Percentiles rank a stretch among this genome's conserved stretches.
Conservation (phyloP, 2,113 vertebrate species). For the Xiphophorus hellerii region DNA sequence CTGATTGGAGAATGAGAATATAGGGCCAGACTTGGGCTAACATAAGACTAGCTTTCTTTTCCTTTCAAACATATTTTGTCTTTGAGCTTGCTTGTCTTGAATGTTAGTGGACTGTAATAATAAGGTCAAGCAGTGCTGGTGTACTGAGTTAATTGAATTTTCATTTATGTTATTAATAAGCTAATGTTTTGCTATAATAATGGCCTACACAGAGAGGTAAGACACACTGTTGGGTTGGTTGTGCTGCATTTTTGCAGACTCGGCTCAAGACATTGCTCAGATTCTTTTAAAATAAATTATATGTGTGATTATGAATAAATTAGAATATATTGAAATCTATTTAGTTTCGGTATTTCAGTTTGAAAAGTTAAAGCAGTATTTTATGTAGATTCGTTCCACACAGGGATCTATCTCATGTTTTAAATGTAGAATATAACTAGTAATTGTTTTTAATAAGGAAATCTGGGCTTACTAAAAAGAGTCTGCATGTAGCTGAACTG, state of each 20-base stretch:
- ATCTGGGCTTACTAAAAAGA: neutral
- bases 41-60: slow-evolving; percentile 44
- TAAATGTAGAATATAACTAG: too few relatives aligned
- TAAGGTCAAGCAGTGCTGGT: neutral
- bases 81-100: slow-evolving; percentile 7
- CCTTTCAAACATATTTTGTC: slow-evolving; percentile 41
- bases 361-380: too few relatives aligned
- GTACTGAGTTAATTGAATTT: neutral
- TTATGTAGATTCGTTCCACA: too few relatives aligned
- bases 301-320: slow-evolving; percentile 39
- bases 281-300: slow-evolving; percentile 32
- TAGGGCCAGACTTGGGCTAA: slow-evolving; percentile 39
- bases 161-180: slow-evolving; percentile 3
- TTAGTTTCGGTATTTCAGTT: too few relatives aligned
- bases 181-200: neutral
- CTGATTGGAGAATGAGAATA: slow-evolving; percentile 34
- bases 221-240: neutral
- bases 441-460: neutral
- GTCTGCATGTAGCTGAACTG: neutral
- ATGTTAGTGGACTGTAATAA: neutral
- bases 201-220: too few relatives aligned
- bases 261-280: slow-evolving; percentile 17
- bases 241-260: neutral
- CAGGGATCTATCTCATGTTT: too few relatives aligned
- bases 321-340: slow-evolving; percentile 12